phyloP scores from a whole-genome alignment of 2,113 vertebrate species.

The Poecile atricapillus region DNA sequence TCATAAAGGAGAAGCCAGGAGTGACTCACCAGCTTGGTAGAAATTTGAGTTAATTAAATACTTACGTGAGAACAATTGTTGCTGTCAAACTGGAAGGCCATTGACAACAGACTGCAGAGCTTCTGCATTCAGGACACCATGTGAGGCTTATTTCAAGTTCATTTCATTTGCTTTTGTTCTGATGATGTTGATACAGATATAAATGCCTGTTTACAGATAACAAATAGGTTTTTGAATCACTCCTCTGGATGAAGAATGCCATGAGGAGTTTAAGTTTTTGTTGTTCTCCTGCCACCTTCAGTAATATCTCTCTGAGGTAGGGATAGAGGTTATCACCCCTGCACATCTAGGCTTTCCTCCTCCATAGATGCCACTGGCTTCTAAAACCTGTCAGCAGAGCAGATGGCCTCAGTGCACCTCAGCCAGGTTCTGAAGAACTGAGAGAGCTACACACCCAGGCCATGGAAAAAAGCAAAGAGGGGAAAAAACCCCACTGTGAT shows the following conservation, averaged over 20 bases:
- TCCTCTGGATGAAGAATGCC: not conserved
- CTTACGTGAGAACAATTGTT: not conserved
- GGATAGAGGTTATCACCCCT: not conserved
- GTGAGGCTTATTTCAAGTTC: not conserved
- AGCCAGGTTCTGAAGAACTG: not conserved
- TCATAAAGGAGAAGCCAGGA: not conserved
- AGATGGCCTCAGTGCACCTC: not conserved
- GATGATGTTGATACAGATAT: not conserved
- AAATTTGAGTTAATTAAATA: slow-evolving; percentile 18
- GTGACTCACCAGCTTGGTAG: not conserved
- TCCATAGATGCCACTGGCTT: not conserved
- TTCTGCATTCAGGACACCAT: not conserved
- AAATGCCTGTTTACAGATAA: not conserved
- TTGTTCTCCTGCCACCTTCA: not conserved
- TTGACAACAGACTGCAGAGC: not conserved
- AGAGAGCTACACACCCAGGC: not conserved
- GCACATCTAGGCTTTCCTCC: not conserved
- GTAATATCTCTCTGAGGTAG: not conserved
- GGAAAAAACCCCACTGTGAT: not conserved
- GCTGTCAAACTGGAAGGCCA: not conserved
- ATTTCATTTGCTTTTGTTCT: not conserved
- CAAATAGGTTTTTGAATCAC: not conserved
- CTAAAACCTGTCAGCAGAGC: not conserved
- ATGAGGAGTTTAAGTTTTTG: not conserved
- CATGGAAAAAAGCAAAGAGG: not conserved